phyloP scores from a whole-genome alignment of 2,797 vertebrate genomes.

The Discoglossus pictus region DNA sequence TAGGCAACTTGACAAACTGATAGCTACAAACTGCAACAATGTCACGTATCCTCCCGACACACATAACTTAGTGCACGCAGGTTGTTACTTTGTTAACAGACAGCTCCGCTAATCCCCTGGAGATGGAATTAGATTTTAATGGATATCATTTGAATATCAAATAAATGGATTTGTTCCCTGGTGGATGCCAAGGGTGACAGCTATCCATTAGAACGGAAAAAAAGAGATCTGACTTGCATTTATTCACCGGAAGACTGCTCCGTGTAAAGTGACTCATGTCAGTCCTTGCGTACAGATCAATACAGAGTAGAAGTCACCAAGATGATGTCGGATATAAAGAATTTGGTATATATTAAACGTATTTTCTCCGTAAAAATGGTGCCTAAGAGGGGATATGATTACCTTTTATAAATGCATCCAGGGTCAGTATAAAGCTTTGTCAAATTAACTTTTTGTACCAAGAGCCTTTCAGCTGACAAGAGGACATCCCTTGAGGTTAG shows the following conservation, averaged over 20 bases:
- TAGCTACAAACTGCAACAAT: constrained; percentile 34
- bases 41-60: constrained; percentile 30
- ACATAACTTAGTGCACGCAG: constrained; percentile 14
- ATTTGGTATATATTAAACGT: no score
- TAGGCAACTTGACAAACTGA: constrained; percentile 47
- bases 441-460: no score
- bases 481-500: no score
- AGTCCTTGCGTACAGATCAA: not conserved
- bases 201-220: constrained; percentile 23
- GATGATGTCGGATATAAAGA: not conserved
- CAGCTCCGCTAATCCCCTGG: constrained; percentile 30
- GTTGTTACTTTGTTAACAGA: constrained; percentile 27
- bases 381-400: no score
- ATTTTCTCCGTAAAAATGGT: no score
- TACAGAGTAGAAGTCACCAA: not conserved
- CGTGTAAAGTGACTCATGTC: constrained; percentile 25
- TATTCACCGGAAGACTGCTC: constrained; percentile 7
- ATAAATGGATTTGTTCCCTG: constrained; percentile 44
- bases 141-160: constrained; percentile 43
- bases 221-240: constrained; percentile 5
- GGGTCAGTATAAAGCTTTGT: no score
- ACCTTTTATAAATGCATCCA: no score
- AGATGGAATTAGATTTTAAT: constrained; percentile 43
- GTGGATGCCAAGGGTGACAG: constrained; percentile 28
- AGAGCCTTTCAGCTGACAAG: no score